Evolutionary conservation across 2,888 invertebrate species (phyloP).

Genomic region (Plebejus argus): DNA sequence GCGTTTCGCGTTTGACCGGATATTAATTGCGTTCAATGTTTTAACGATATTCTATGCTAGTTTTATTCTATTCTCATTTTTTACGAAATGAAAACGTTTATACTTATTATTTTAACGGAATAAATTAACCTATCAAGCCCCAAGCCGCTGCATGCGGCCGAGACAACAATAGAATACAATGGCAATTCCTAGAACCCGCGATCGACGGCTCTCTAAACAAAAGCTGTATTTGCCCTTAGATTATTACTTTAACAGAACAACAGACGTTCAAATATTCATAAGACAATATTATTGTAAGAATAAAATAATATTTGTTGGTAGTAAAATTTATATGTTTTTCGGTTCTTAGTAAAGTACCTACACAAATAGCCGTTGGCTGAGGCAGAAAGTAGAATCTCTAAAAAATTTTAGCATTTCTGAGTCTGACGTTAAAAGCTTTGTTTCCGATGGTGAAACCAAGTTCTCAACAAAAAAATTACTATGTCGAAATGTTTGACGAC

Average conservation of each 20-base stretch:
- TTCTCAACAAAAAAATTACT: too few species aligned
- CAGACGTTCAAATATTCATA: background rate
- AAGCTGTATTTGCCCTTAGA: background rate
- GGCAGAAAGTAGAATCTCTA: too few species aligned
- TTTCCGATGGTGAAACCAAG: too few species aligned
- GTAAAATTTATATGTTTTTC: background rate
- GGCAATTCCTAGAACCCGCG: too few species aligned
- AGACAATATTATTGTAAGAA: background rate
- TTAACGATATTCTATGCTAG: slow-evolving; percentile 54
- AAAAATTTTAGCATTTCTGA: too few species aligned
- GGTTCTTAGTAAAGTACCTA: background rate
- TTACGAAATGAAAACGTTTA: background rate
- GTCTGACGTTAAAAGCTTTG: too few species aligned
- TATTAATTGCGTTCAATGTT: slow-evolving; percentile 53
- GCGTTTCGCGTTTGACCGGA: slow-evolving; percentile 50
- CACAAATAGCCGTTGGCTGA: too few species aligned
- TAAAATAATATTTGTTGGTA: background rate
- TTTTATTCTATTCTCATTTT: slow-evolving; percentile 37
- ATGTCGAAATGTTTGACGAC: too few species aligned
- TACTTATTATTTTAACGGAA: background rate
- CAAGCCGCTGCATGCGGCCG: too few species aligned
- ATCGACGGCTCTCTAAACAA: background rate
- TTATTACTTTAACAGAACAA: background rate
- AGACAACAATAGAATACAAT: too few species aligned
- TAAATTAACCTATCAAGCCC: too few species aligned